phyloP scores from a whole-genome alignment of 1,140 invertebrate genomes.

The Charaxes varanes region DNA sequence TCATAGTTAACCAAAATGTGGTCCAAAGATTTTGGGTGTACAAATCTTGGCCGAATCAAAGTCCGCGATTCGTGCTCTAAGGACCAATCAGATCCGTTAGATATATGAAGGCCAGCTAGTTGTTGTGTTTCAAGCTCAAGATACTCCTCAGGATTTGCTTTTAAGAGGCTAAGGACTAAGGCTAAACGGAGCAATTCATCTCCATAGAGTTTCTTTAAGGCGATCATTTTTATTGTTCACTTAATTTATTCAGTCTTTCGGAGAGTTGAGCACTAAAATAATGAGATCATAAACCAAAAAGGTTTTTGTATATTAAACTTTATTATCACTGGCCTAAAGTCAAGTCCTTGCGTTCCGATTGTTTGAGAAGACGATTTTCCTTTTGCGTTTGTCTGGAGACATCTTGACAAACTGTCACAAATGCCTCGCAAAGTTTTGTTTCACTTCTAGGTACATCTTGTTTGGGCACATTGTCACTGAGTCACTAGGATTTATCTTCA shows the following conservation, averaged over 20 bases:
- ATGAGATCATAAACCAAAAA: slow-evolving; percentile 50
- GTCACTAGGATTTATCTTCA: slow-evolving; percentile 27
- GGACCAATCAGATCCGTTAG: slow-evolving; percentile 80
- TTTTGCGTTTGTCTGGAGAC: slow-evolving; percentile 62
- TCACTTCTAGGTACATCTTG: slow-evolving; percentile 27
- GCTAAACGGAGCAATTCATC: slow-evolving; percentile 88
- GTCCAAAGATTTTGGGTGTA: slow-evolving; percentile 85
- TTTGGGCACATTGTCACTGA: slow-evolving; percentile 39
- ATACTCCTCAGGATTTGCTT: slow-evolving; percentile 82
- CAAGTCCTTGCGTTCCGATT: slow-evolving; percentile 37
- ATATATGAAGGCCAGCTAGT: slow-evolving; percentile 74
- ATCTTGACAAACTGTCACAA: slow-evolving; percentile 52
- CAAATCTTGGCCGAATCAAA: slow-evolving; percentile 75
- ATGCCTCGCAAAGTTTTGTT: slow-evolving; percentile 15
- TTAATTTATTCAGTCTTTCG: slow-evolving; percentile 37
- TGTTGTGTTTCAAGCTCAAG: slow-evolving; percentile 73
- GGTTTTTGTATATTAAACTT: slow-evolving; percentile 13
- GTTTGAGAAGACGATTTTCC: slow-evolving; percentile 30
- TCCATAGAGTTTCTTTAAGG: slow-evolving; percentile 83
- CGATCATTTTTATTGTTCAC: slow-evolving; percentile 74
- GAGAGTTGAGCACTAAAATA: slow-evolving; percentile 63
- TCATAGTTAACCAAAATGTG: slow-evolving; percentile 83
- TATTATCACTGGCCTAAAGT: slow-evolving; percentile 26
- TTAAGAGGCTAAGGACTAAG: slow-evolving; percentile 83
- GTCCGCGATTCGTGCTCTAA: slow-evolving; percentile 73